Base-by-base conservation (phyloP, 2,797 vertebrate species). In the Pangasius larnaudii region DNA sequence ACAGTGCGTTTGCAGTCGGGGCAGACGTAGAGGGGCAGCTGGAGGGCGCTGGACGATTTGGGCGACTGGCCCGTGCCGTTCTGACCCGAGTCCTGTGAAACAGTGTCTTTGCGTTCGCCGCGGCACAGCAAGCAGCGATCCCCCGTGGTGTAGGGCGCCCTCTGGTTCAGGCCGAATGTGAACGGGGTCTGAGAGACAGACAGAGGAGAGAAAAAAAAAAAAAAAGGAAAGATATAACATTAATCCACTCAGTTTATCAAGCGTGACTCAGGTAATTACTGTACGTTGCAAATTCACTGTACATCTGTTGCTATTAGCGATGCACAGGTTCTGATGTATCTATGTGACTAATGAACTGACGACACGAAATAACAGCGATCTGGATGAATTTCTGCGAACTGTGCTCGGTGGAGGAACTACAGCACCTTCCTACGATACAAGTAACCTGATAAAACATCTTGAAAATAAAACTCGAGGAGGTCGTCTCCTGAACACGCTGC, bases 11-110 rank as follows among this genome's bases (percentile, higher is more conserved):
- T 95, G 94, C 98, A 99, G 96, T 99, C 97, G 0, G 98, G 97
- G 92, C 98, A 99, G 89, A 99, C 98, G 97, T 98, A 99, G 84
- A 99, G 95, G 18, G 98, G 98, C 92, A 99, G 96, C 95, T 98
- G 98, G 92, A 99, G 97, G 94, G 97, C 94, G 61, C 94, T 97
- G 94, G 96, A 95, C 86, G 96, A 92, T 95, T 97, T 98, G 91
- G 95, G 93, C 87, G 97, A 95, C 94, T 97, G 97, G 86, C 96
- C 94, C 84, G 94, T 91, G 92, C 97, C 97, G 88, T 96, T 97
- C 51, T 96, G 96, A 86, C 96, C 96, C 30, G 96, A 94, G 61
- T 99, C 98, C 90, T 96, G 95, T 92, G 96, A 94, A 8, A 94
- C 90, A 67, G 94, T 87, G 93, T 99, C 98, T 93, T 99, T 99